Conservation (phyloP, 2,888 invertebrate species). For the Melieria omissa region DNA sequence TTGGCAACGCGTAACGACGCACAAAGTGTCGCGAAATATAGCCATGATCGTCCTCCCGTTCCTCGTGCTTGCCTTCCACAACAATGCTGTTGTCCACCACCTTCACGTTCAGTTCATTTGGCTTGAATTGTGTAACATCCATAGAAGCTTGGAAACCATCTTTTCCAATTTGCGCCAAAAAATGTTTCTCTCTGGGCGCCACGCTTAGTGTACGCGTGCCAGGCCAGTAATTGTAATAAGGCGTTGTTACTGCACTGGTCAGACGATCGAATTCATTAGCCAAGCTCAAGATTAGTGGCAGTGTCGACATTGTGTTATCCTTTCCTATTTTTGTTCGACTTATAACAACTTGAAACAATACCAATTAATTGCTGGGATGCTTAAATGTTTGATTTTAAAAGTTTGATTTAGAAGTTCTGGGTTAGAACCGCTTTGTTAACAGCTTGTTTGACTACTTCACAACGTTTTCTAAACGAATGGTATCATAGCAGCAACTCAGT, state of each 20-base stretch:
- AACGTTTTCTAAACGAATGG: too few relatives aligned
- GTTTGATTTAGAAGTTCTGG: too few relatives aligned
- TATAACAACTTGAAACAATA: too few relatives aligned
- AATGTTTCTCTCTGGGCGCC: conserved; percentile 8
- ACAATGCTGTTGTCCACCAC: conserved; percentile 68
- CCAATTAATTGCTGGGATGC: too few relatives aligned
- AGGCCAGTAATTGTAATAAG: conserved; percentile 27
- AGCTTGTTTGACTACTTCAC: too few relatives aligned
- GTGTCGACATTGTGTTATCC: conserved; percentile 47
- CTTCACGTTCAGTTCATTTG: conserved; percentile 77
- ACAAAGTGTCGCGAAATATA: conserved; percentile 82
- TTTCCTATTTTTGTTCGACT: neutral
- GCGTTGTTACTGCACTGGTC: conserved; percentile 20
- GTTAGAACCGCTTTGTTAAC: too few relatives aligned
- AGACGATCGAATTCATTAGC: conserved; percentile 52
- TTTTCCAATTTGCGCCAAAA: conserved; percentile 65
- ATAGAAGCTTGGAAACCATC: conserved; percentile 76
- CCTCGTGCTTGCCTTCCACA: conserved; percentile 78
- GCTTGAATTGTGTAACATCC: conserved; percentile 76
- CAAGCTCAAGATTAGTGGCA: conserved; percentile 53
- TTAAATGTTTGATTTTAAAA: too few relatives aligned
- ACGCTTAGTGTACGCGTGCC: neutral
- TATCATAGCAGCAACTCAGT: too few relatives aligned
- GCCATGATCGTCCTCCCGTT: conserved; percentile 77
- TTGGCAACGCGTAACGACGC: conserved; percentile 75